Base-by-base conservation (phyloP, 2,888 invertebrate genomes). In the Xestia xanthographa region DNA sequence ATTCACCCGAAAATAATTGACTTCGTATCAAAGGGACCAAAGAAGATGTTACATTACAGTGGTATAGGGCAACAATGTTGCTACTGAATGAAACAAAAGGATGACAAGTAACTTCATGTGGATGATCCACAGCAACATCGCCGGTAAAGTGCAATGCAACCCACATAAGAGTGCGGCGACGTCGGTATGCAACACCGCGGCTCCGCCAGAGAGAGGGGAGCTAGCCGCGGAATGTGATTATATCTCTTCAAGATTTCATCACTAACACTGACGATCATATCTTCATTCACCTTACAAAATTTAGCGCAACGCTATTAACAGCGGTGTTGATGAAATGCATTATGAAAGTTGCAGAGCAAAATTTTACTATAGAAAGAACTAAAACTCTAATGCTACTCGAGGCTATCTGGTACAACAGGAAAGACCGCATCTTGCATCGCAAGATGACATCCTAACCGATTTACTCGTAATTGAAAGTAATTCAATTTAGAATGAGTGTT, bases 211-310 rank as follows among this genome's bases (percentile, higher is more conserved):
- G 89, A 90, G 89, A 90, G 93, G 90, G 92, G 92, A 88, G 87
- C 90, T 90, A 86, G 93, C 92, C 93, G 94, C 93, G 92, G 94
- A 95, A 95, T 95, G 93, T 92, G 91, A 94, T 94, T 94, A 93
- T 91, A 92, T 92, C 92, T 92, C 89, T 89, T 90, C 89, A 90
- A 90, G 89, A 92, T 94, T 95, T 93, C 93, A 93, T 91, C 92
- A 93, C 89, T 87, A 87, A 86, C 91, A 89, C 87, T 88, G 90
- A 91, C 87, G 86, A 91, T 85, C 85, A 83, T 87, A 88, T 88
- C 88, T 87, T 87, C 87, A 88, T 87, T 88, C 85, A 87, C 84
- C 85, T 90, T 88, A 89, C 88, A 88, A 89, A 90, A 90, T 88
- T 87, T 87, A 88, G 89, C 87, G 86, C 88, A 87, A 84, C 82